These are phyloP conservation scores for Kryptopterus vitreolus DNA, from an alignment of 2,797 vertebrate genomes.

Conservation along the genomic window DNA sequence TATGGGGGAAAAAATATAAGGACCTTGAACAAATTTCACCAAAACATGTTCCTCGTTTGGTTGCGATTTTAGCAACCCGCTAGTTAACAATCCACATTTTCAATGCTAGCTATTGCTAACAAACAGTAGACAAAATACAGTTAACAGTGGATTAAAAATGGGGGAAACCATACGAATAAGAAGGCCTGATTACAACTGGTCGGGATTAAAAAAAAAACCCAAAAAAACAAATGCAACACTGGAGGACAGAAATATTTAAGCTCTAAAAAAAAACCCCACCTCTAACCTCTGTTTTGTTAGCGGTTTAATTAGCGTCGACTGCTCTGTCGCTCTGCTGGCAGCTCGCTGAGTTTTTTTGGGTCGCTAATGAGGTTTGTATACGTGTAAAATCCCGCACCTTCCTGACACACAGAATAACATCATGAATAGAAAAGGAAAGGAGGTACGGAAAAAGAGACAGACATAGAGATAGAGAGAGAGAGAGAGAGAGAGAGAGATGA, in stretches of 20 bases:
- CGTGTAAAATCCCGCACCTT: conserved; percentile 70
- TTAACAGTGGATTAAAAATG: no score
- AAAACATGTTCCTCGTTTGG: neutral
- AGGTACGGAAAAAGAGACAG: conserved; percentile 58
- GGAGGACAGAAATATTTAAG: conserved; percentile 10
- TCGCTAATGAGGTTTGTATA: conserved; percentile 81
- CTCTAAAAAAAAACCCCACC: conserved; percentile 32
- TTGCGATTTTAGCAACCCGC: neutral
- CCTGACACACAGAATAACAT: conserved; percentile 70
- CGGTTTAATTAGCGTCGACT: conserved; percentile 14
- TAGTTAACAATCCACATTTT: neutral
- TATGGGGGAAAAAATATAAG: neutral
- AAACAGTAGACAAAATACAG: neutral
- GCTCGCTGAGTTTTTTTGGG: conserved; percentile 68
- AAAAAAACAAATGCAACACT: neutral
- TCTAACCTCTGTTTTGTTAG: conserved; percentile 11
- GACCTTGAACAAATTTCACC: neutral
- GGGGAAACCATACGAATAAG: neutral
- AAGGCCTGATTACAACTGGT: neutral
- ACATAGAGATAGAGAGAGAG: conserved; percentile 63
- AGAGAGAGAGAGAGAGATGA: conserved; percentile 46
- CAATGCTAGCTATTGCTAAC: neutral
- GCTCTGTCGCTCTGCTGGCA: conserved; percentile 66
- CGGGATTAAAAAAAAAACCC: neutral
- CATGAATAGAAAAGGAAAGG: conserved; percentile 42